Conservation (phyloP, 2,888 invertebrate genomes). For the Chironomus riparius region DNA sequence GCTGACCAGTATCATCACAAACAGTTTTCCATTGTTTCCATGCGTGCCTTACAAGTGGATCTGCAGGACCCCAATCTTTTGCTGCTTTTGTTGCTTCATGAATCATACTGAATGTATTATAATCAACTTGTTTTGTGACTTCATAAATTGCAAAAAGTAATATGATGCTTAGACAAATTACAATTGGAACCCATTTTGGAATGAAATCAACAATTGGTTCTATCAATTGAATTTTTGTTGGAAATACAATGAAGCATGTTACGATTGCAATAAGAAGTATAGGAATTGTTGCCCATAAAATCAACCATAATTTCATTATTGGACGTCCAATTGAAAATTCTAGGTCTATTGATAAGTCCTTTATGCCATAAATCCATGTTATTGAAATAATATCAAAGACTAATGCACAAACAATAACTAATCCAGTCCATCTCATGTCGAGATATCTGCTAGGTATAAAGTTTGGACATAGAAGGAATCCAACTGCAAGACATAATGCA, state of each 20-base stretch:
- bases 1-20: slow-evolving; percentile 41
- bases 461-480: slow-evolving; percentile 38
- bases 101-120: slow-evolving; percentile 43
- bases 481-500: slow-evolving; percentile 37
- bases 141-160: slow-evolving; percentile 38
- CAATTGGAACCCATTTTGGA: slow-evolving; percentile 41
- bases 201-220: slow-evolving; percentile 34
- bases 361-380: slow-evolving; percentile 42
- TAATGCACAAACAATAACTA: slow-evolving; percentile 38
- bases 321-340: slow-evolving; percentile 43
- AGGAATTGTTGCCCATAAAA: slow-evolving; percentile 40
- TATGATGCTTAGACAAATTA: slow-evolving; percentile 37
- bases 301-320: slow-evolving; percentile 40
- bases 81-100: slow-evolving; percentile 43
- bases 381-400: slow-evolving; percentile 41
- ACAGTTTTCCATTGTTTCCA: slow-evolving; percentile 44
- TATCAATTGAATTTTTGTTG: slow-evolving; percentile 35
- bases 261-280: slow-evolving; percentile 38
- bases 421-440: slow-evolving; percentile 40
- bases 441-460: slow-evolving; percentile 38
- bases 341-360: slow-evolving; percentile 41
- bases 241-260: slow-evolving; percentile 42
- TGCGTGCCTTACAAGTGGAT: slow-evolving; percentile 41
- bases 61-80: slow-evolving; percentile 44
- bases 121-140: slow-evolving; percentile 42